Evolutionary conservation across 2,888 invertebrate genomes (phyloP).

Genomic region (Epinotia demarniana): DNA sequence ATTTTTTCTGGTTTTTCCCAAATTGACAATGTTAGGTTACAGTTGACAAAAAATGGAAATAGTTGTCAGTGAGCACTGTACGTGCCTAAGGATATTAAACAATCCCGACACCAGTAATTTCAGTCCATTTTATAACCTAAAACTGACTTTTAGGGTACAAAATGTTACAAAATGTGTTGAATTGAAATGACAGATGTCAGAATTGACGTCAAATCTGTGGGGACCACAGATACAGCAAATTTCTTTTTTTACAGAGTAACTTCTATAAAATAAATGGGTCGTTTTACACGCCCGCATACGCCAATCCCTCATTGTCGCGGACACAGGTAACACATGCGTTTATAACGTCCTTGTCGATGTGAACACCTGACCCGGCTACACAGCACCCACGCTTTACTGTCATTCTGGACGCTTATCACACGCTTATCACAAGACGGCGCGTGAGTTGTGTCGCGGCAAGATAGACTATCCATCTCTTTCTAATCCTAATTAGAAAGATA

Average conservation of each 20-base stretch:
- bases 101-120: background rate
- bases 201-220: background rate
- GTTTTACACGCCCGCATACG: slow-evolving; percentile 73
- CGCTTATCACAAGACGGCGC: too few species aligned
- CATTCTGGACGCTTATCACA: background rate
- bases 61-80: too few species aligned
- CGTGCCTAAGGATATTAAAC: background rate
- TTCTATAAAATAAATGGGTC: slow-evolving; percentile 83
- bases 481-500: too few species aligned
- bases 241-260: slow-evolving; percentile 82
- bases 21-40: too few species aligned
- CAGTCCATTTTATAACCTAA: background rate
- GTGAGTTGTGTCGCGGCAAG: too few species aligned
- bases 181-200: background rate
- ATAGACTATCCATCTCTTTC: too few species aligned
- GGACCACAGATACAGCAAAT: slow-evolving; percentile 46
- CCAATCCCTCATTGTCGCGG: slow-evolving; percentile 70
- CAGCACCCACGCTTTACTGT: slow-evolving; percentile 56
- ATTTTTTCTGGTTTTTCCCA: too few species aligned
- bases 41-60: too few species aligned
- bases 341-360: slow-evolving; percentile 44
- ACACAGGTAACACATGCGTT: slow-evolving; percentile 66
- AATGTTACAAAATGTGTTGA: background rate
- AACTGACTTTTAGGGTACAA: background rate
- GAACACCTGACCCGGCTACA: slow-evolving; percentile 53